Conservation (phyloP, 2,888 invertebrate species). For the Osmoderma eremita region DNA sequence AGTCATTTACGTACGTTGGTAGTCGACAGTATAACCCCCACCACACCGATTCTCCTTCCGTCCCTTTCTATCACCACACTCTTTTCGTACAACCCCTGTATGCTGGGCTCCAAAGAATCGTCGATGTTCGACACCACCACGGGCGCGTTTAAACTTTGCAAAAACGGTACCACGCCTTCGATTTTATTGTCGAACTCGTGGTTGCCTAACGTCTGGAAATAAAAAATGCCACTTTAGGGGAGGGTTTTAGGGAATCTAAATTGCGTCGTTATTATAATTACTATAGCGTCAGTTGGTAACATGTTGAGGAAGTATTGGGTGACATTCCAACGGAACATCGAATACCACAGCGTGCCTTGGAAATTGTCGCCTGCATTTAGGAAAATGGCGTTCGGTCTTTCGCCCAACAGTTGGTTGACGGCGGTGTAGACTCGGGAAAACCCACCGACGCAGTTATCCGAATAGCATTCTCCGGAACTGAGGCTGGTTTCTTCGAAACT, state of each 20-base stretch:
- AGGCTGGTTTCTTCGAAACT: slow-evolving; percentile 70
- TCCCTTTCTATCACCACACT: slow-evolving; percentile 72
- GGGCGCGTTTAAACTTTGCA: slow-evolving; percentile 69
- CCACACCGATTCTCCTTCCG: slow-evolving; percentile 78
- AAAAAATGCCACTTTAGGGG: too few relatives aligned
- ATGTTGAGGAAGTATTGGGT: slow-evolving; percentile 80
- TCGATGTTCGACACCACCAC: slow-evolving; percentile 83
- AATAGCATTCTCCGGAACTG: slow-evolving; percentile 68
- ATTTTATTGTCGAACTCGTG: slow-evolving; percentile 87
- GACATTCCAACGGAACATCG: slow-evolving; percentile 77
- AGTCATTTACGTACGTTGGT: slow-evolving; percentile 68
- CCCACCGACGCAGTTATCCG: slow-evolving; percentile 73
- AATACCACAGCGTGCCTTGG: slow-evolving; percentile 88
- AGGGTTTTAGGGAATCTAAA: too few relatives aligned
- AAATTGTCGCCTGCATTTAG: slow-evolving; percentile 87
- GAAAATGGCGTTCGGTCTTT: slow-evolving; percentile 63
- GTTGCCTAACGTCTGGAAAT: slow-evolving; percentile 80
- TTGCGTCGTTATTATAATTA: slow-evolving; percentile 61
- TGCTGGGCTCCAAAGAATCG: slow-evolving; percentile 71
- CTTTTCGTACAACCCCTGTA: slow-evolving; percentile 71
- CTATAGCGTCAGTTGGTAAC: slow-evolving; percentile 80
- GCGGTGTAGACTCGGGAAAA: slow-evolving; percentile 73
- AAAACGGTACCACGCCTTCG: slow-evolving; percentile 76
- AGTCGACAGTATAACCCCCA: slow-evolving; percentile 78
- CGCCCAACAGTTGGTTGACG: slow-evolving; percentile 61